Base-by-base conservation (phyloP, 1,140 invertebrate species). In the Chelonus insularis region DNA sequence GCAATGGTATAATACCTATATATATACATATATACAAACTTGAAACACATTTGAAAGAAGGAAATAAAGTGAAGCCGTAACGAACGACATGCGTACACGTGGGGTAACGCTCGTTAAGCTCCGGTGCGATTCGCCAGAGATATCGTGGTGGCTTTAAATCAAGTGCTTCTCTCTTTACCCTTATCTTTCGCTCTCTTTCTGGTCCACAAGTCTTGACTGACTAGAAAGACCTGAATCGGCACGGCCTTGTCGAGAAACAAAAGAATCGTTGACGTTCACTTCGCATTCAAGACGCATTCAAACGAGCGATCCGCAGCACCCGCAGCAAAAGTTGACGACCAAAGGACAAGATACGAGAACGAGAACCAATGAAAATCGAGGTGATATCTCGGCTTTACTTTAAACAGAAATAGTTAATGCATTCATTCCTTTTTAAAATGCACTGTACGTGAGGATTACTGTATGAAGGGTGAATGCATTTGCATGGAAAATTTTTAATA, bases 111-210 rank as follows among this genome's bases (percentile, higher is more conserved):
- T 77, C 75, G 75, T 78, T 76, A 78, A 77, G 73, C 65, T 36
- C 36, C 54, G 67, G 72, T 70, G 75, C 71, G 76, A 78, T 78
- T 75, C 75, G 58, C 64, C 69, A 29, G 68, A 77, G 76, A 78
- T 78, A 78, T 76, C 74, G 73, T 70, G 50, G 50, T 66, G 75
- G 72, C 75, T 71, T 76, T 78, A 78, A 78, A 78, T 77, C 76
- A 78, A 76, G 72, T 73, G 72, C 69, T 68, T 66, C 69, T 74
- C 55, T 39, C 58, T 60, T 18, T 8, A 12, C 37, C 41, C 36
- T 50, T 47, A 14, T 56, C 57, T 71, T 64, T 70, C 70, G 37
- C 37, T 32, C 25, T 54, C 20, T 21, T 37, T 29, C 23, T 21
- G 25, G 14, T 48, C 16, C 43, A 8, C 8, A 16, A 59, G 68